Percentiles rank a stretch among this genome's conserved stretches.
Conservation (phyloP, 1,140 invertebrate species). For the Anoplophora glabripennis region DNA sequence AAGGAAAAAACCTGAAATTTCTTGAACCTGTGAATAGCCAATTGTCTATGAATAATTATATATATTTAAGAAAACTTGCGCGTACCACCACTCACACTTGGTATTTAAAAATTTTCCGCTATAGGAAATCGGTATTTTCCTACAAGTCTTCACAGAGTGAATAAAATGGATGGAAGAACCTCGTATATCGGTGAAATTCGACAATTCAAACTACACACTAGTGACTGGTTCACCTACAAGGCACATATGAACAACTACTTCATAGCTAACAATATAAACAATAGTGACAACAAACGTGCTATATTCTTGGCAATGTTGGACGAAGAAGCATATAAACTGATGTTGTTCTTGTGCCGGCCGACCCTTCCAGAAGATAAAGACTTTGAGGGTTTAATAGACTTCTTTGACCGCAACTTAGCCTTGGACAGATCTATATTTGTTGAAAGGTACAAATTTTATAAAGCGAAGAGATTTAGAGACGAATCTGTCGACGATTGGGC, state of each 20-base stretch:
- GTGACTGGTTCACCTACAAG: slow-evolving; percentile 14
- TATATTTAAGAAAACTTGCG: too few species aligned
- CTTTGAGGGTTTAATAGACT: neutral
- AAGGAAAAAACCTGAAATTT: too few species aligned
- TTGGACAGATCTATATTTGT: neutral
- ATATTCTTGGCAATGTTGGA: slow-evolving; percentile 10
- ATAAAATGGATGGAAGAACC: too few species aligned
- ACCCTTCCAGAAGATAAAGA: neutral
- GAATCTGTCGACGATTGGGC: slow-evolving; percentile 15
- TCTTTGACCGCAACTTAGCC: slow-evolving; percentile 3
- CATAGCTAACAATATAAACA: slow-evolving; percentile 4
- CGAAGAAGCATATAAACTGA: slow-evolving; percentile 6
- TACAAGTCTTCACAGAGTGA: too few species aligned
- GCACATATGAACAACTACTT: slow-evolving; percentile 11
- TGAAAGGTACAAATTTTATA: slow-evolving; percentile 12
- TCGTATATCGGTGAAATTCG: neutral
- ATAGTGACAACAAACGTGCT: slow-evolving; percentile 5
- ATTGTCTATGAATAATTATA: too few species aligned
- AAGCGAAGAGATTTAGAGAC: neutral
- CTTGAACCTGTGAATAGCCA: too few species aligned
- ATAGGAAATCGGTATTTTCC: too few species aligned
- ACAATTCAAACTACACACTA: slow-evolving; percentile 2
- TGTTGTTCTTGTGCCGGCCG: slow-evolving; percentile 8
- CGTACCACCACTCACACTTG: too few species aligned
- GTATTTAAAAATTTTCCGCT: neutral